Percentiles rank a stretch among this genome's conserved stretches.
Evolutionary conservation across 2,888 invertebrate species (phyloP).

Genomic region (Lordiphosa fenestrarum): DNA sequence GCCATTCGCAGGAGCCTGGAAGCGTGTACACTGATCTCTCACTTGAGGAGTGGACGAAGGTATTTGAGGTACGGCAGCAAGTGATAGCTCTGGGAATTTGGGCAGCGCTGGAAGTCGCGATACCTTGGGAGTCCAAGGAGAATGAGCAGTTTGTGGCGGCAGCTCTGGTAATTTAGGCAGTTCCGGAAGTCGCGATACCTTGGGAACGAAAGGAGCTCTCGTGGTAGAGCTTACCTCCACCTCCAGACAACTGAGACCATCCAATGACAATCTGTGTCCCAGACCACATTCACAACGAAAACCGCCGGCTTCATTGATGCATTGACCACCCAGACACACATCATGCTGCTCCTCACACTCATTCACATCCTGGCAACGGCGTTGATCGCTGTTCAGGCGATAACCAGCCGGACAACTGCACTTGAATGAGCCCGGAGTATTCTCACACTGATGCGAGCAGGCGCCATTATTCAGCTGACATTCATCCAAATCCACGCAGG

Average conservation of each 20-base stretch:
- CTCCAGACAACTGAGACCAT: conserved; percentile 59
- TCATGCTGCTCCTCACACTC: conserved; percentile 81
- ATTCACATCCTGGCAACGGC: conserved; percentile 82
- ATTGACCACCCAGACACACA: conserved; percentile 76
- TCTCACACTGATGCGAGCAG: conserved; percentile 79
- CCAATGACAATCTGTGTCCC: conserved; percentile 76
- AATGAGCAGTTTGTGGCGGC: too few relatives aligned
- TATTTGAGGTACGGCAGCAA: not conserved
- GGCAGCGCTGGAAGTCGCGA: not conserved
- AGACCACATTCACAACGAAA: conserved; percentile 81
- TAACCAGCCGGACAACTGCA: conserved; percentile 85
- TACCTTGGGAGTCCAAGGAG: not conserved
- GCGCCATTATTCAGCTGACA: conserved; percentile 80
- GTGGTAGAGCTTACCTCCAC: conserved; percentile 25
- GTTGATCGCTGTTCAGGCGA: conserved; percentile 78
- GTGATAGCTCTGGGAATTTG: not conserved
- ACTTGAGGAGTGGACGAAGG: conserved; percentile 36
- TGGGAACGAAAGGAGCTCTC: not conserved
- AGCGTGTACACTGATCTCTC: conserved; percentile 74
- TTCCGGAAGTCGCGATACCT: not conserved
- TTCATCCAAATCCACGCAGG: conserved; percentile 82
- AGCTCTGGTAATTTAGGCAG: not conserved
- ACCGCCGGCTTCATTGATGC: conserved; percentile 81
- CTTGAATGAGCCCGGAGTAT: conserved; percentile 81
- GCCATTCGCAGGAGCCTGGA: conserved; percentile 76